A percentile compares a stretch with the other conserved stretches of the same genome.
Conservation (phyloP, 2,888 invertebrate species). For the Calliopum simillimum region DNA sequence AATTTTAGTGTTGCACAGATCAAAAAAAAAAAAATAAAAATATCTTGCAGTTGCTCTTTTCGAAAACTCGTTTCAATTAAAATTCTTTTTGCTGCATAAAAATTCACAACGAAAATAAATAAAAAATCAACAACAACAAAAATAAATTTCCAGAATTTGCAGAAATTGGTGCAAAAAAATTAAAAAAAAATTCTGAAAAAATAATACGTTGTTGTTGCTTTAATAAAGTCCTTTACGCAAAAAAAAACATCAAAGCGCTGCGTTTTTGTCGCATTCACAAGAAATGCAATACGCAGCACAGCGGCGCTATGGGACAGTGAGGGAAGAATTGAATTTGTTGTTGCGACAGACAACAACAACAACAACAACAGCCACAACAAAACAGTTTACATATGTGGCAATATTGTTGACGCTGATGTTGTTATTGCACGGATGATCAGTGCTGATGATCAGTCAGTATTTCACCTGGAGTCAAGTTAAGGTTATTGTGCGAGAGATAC, state of each 20-base stretch:
- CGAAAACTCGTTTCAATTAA: conserved; percentile 59
- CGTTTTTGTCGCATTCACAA: conserved; percentile 45
- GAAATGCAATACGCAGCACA: conserved; percentile 25
- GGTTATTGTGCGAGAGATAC: conserved; percentile 53
- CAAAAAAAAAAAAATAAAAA: conserved; percentile 16
- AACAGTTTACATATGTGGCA: conserved; percentile 13
- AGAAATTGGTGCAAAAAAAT: conserved; percentile 60
- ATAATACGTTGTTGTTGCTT: background rate
- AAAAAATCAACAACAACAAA: conserved; percentile 40
- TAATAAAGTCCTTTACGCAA: conserved; percentile 28
- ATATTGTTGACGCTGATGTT: conserved; percentile 4
- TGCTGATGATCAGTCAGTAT: conserved; percentile 49
- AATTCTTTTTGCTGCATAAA: conserved; percentile 52
- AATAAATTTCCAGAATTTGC: conserved; percentile 54
- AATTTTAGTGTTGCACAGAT: background rate
- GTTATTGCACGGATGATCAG: conserved; percentile 17
- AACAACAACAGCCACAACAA: conserved; percentile 24
- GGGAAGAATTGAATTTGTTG: conserved; percentile 13
- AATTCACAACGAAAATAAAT: conserved; percentile 43
- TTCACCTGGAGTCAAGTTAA: conserved; percentile 58
- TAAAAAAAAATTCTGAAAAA: conserved; percentile 33
- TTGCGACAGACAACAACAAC: conserved; percentile 1
- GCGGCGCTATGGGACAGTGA: conserved; percentile 18
- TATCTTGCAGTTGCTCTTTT: conserved; percentile 38
- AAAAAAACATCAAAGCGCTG: conserved; percentile 43